These are phyloP conservation scores for Ormyrus nitidulus DNA, from an alignment of 2,888 invertebrate genomes.

Conservation along the genomic window DNA sequence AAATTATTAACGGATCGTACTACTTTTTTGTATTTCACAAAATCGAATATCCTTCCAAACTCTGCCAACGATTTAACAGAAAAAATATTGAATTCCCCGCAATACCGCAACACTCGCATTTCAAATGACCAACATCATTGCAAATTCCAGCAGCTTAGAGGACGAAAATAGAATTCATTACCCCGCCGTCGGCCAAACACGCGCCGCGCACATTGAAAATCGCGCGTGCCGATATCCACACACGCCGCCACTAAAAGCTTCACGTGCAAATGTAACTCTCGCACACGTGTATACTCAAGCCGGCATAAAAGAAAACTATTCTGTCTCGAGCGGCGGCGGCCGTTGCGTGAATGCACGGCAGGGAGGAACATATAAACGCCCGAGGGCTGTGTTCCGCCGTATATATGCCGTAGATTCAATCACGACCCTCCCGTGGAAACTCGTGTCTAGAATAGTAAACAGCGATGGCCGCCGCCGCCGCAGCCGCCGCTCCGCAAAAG, in stretches of 20 bases:
- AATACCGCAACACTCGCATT: no score
- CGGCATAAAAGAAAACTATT: conserved; percentile 44
- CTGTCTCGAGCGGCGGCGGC: conserved; percentile 6
- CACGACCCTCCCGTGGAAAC: conserved; percentile 66
- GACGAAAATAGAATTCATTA: no score
- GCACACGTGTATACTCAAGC: neutral
- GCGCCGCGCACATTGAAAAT: no score
- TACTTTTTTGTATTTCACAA: no score
- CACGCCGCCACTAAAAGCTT: neutral
- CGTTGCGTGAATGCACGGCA: conserved; percentile 2
- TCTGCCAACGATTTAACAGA: no score
- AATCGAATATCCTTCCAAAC: no score
- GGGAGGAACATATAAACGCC: conserved; percentile 65
- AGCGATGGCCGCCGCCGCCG: conserved; percentile 47
- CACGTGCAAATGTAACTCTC: neutral
- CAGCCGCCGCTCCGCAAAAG: neutral
- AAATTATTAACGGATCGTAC: no score
- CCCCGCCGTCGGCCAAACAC: no score
- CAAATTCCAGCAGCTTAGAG: no score
- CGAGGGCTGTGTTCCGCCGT: conserved; percentile 41
- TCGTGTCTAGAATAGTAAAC: conserved; percentile 69
- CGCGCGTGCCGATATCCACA: neutral
- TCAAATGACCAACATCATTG: no score
- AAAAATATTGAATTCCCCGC: no score
- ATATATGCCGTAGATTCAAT: conserved; percentile 66